Conservation (phyloP, 2,888 invertebrate genomes). For the Heterodera filipjevi region DNA sequence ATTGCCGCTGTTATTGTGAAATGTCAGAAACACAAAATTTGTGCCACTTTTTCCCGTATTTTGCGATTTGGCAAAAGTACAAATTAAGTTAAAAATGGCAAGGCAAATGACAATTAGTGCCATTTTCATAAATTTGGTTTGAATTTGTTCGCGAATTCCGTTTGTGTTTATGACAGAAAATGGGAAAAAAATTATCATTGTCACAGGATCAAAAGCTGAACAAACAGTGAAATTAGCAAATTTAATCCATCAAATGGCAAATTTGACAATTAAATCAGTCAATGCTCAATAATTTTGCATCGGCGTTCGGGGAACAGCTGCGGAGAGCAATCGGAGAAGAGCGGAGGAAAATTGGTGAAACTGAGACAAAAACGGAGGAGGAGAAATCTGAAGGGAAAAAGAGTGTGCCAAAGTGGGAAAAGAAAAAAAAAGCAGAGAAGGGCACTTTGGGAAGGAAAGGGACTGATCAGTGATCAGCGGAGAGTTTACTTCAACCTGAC, state of each 20-base stretch:
- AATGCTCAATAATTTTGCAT: constrained; percentile 10
- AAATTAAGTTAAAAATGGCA: not conserved
- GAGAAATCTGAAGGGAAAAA: no score
- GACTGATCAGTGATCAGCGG: no score
- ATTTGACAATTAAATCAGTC: not conserved
- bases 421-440: no score
- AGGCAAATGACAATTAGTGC: not conserved
- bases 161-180: not conserved
- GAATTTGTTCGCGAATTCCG: not conserved
- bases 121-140: not conserved
- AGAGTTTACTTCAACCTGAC: no score
- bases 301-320: not conserved
- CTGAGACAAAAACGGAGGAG: not conserved
- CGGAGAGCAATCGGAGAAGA: not conserved
- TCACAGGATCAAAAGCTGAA: not conserved
- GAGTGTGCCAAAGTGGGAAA: not conserved
- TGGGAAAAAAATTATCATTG: constrained; percentile 1
- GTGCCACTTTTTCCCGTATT: not conserved
- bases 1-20: constrained; percentile 4
- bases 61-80: constrained; percentile 3
- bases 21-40: constrained; percentile 27
- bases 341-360: not conserved
- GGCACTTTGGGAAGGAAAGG: no score
- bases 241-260: not conserved
- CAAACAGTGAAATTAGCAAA: constrained; percentile 6